These are phyloP conservation scores for Panulirus ornatus DNA, from an alignment of 1,140 invertebrate genomes.

Conservation along the genomic window DNA sequence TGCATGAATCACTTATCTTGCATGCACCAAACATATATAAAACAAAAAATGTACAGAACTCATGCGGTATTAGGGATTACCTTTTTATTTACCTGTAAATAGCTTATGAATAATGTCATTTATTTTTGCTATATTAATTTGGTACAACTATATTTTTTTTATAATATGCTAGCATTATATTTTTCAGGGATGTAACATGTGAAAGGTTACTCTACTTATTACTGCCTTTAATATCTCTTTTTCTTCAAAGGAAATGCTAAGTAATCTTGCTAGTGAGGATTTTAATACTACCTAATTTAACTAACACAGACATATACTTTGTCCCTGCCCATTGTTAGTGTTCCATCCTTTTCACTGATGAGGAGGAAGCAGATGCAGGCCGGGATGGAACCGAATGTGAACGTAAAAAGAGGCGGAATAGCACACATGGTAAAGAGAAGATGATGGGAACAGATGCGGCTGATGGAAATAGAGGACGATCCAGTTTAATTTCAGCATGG, in stretches of 20 bases:
- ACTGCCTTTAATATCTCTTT: not conserved
- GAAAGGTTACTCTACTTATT: not conserved
- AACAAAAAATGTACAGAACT: no score
- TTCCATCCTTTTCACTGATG: slow-evolving; percentile 66
- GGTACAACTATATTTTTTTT: no score
- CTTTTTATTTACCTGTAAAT: no score
- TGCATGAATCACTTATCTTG: no score
- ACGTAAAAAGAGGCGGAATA: slow-evolving; percentile 4
- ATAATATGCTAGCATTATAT: no score
- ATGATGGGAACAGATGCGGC: slow-evolving; percentile 18
- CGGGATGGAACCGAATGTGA: slow-evolving; percentile 11
- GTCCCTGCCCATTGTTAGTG: slow-evolving; percentile 46
- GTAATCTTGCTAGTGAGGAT: not conserved
- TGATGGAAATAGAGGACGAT: slow-evolving; percentile 42
- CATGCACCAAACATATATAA: no score
- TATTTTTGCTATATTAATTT: no score
- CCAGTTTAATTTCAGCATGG: slow-evolving; percentile 58
- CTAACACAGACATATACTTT: slow-evolving; percentile 30
- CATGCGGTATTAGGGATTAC: no score
- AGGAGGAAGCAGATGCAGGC: slow-evolving; percentile 53
- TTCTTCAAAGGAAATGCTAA: not conserved
- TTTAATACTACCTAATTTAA: slow-evolving; percentile 17
- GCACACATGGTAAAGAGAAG: slow-evolving; percentile 33
- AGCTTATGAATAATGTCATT: no score
- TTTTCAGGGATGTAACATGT: no score